Evolutionary conservation across 2,797 vertebrate genomes (phyloP).

Genomic region (Ctenopoma kingsleyae): DNA sequence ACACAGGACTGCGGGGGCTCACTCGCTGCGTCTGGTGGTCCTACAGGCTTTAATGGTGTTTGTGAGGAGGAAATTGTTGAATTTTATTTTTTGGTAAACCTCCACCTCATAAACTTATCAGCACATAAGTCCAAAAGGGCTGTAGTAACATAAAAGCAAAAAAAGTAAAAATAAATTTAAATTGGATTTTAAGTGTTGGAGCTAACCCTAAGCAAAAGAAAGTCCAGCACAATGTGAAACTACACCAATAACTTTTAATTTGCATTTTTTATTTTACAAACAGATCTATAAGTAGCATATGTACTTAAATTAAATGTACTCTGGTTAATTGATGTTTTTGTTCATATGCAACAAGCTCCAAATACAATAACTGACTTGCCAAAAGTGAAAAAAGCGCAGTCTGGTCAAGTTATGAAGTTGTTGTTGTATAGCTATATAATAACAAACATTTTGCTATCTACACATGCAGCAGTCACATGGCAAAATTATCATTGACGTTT

Average conservation of each 20-base stretch:
- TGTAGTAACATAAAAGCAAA: background rate
- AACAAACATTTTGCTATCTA: background rate
- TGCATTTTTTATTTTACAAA: background rate
- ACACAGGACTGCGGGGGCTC: slow-evolving; percentile 13
- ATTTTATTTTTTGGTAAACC: slow-evolving; percentile 2
- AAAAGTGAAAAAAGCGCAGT: too few relatives aligned
- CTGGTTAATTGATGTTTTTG: background rate
- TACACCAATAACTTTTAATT: background rate
- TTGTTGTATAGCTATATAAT: too few relatives aligned
- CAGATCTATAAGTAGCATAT: background rate
- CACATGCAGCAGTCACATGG: background rate
- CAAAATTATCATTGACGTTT: background rate
- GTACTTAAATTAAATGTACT: background rate
- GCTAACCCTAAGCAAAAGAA: too few relatives aligned
- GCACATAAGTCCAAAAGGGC: background rate
- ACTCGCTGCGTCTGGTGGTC: slow-evolving; percentile 7
- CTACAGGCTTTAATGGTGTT: background rate
- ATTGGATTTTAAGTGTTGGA: background rate
- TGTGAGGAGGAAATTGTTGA: background rate
- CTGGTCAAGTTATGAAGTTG: too few relatives aligned
- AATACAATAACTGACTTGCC: too few relatives aligned
- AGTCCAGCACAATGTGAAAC: background rate
- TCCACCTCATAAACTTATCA: slow-evolving; percentile 13
- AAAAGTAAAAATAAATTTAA: background rate
- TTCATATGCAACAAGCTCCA: background rate